Conservation (phyloP, 2,888 invertebrate genomes). For the Ctena decussata region DNA sequence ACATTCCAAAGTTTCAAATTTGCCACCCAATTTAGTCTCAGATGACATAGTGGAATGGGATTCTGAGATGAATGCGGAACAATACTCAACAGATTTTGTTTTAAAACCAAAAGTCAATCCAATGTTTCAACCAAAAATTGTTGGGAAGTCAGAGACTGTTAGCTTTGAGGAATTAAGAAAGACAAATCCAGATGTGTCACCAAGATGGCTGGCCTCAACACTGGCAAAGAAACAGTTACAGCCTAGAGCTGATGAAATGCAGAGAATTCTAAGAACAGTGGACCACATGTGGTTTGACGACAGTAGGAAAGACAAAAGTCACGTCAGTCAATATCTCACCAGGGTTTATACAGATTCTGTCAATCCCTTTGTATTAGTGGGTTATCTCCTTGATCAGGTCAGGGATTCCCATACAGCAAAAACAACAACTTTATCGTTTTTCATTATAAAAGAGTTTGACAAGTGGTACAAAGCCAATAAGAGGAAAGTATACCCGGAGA, state of each 20-base stretch:
- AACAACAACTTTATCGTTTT: conserved; percentile 71
- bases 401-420: conserved; percentile 68
- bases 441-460: conserved; percentile 75
- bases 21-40: not conserved
- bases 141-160: conserved; percentile 20
- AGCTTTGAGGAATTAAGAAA: conserved; percentile 18
- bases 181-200: conserved; percentile 52
- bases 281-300: conserved; percentile 70
- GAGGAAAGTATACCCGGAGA: conserved; percentile 23
- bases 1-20: not conserved
- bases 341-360: conserved; percentile 46
- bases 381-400: conserved; percentile 64
- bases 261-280: conserved; percentile 41
- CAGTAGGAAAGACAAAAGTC: conserved; percentile 54
- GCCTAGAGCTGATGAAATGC: conserved; percentile 62
- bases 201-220: conserved; percentile 62
- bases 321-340: conserved; percentile 50
- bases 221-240: conserved; percentile 52
- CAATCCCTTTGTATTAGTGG: conserved; percentile 66
- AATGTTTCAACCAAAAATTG: conserved; percentile 16
- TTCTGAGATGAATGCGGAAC: conserved; percentile 17
- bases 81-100: not conserved
- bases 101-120: conserved; percentile 23
- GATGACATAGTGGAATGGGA: conserved; percentile 38
- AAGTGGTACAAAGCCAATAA: conserved; percentile 63